phyloP scores from a whole-genome alignment of 2,113 vertebrate genomes.

The Pomatostomus ruficeps region DNA sequence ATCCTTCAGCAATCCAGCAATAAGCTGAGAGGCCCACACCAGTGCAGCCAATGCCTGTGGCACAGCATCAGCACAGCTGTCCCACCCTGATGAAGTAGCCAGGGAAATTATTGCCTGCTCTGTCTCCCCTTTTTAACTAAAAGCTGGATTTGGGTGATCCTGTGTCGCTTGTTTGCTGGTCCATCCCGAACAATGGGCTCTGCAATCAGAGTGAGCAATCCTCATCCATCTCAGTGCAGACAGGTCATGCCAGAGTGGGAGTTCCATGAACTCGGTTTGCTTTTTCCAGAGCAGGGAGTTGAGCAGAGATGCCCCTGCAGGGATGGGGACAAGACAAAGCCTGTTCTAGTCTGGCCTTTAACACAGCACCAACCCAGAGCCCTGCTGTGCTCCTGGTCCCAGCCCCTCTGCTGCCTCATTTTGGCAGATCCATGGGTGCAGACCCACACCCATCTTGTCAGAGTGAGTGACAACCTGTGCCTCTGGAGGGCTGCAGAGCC shows the following conservation, averaged over 20 bases:
- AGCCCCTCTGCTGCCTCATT: background rate
- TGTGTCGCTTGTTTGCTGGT: background rate
- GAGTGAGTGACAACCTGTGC: background rate
- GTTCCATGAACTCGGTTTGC: background rate
- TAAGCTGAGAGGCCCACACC: background rate
- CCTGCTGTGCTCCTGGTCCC: background rate
- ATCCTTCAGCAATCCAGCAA: background rate
- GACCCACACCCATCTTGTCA: background rate
- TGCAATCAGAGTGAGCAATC: background rate
- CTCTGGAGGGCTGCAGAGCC: background rate
- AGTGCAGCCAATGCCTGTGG: background rate
- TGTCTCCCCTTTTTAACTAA: background rate
- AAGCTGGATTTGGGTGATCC: background rate
- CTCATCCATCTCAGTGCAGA: background rate
- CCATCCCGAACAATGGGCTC: background rate
- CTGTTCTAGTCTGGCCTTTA: background rate
- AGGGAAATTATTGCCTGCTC: background rate
- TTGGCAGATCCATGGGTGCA: background rate
- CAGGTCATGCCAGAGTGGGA: background rate
- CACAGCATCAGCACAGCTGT: background rate
- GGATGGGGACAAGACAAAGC: background rate
- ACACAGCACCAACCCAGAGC: background rate
- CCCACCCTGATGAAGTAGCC: background rate
- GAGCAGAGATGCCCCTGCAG: background rate
- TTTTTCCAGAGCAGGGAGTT: rapidly evolving